Base-by-base conservation (phyloP, 2,113 vertebrate genomes). In the Laticauda colubrina region DNA sequence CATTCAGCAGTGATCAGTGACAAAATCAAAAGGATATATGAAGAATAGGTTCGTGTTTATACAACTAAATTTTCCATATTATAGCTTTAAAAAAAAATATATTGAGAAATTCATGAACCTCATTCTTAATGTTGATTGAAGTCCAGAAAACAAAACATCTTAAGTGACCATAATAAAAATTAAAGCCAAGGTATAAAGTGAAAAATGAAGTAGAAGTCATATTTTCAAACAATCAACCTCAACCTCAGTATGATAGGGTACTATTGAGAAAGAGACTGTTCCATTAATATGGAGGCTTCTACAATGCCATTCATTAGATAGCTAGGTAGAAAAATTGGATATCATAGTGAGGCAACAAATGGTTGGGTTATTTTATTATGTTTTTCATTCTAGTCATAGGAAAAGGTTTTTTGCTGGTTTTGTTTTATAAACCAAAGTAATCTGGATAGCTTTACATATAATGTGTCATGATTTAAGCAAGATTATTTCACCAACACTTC, bases 41-140 rank as follows among this genome's bases (percentile, higher is more conserved):
- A n/a, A 89, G 59, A 93, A 88, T 29, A 21, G 34, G 53, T 45
- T 8, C 61, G 61, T 61, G 88, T 90, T 75, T 51, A 34, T 55
- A 64, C 12, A 39, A 53, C 21, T 86, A 56, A n/a, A 54, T 85
- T 90, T 90, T 53, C 55, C 86, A 92, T 61, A 69, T 69, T 69
- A n/a, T 55, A 10, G 88, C 55, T 61, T 93, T 61, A 81, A 86
- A 85, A 89, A 93, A 89, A 43, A 59, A 89, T 85, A 88, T 45
- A 86, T 93, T 15, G 8, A 86, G 59, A 86, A 43, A 48, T 93
- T 87, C 81, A 87, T 61, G 45, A 87, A 43, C 26, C 64, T 39
- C 64, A 57, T 90, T 61, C 29, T 86, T n/a, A 81, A 86, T 61
- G 34, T 53, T 90, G 88, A 59, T 64, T 90, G 89, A 90, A 64